Conservation (phyloP, 1,140 invertebrate species). For the Sinella curviseta region DNA sequence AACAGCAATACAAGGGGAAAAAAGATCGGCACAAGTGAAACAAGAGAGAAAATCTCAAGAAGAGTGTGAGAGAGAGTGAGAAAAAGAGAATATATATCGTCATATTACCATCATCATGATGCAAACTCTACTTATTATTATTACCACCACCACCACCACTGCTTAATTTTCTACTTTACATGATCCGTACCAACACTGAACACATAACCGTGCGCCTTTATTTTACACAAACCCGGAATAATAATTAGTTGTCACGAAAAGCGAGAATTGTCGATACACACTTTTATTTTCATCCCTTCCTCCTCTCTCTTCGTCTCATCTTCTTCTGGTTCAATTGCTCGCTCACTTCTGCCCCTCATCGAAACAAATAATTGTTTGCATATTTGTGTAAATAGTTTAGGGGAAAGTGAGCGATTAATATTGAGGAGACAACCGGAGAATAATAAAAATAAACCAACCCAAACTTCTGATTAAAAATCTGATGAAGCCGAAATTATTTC, state of each 20-base stretch:
- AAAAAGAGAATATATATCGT: no score
- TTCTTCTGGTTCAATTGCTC: neutral
- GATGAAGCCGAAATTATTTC: no score
- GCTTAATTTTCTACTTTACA: no score
- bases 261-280: slow-evolving; percentile 25
- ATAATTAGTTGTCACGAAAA: slow-evolving; percentile 26
- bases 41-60: neutral
- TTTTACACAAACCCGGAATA: neutral
- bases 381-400: neutral
- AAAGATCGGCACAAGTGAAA: neutral
- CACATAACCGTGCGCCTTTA: no score
- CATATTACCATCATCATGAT: no score
- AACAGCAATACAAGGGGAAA: neutral
- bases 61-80: neutral
- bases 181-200: no score
- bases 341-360: no score
- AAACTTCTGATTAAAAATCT: no score
- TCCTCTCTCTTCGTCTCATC: neutral
- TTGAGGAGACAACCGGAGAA: neutral
- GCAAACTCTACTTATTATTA: no score
- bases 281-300: neutral
- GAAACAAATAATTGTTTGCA: neutral
- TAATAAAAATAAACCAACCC: neutral
- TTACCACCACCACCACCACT: no score
- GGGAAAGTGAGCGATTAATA: neutral